Evolutionary conservation across 2,888 invertebrate species (phyloP), one percentile per base, ranked within the genome.

Genomic region (Pristionchus maxplancki): DNA sequence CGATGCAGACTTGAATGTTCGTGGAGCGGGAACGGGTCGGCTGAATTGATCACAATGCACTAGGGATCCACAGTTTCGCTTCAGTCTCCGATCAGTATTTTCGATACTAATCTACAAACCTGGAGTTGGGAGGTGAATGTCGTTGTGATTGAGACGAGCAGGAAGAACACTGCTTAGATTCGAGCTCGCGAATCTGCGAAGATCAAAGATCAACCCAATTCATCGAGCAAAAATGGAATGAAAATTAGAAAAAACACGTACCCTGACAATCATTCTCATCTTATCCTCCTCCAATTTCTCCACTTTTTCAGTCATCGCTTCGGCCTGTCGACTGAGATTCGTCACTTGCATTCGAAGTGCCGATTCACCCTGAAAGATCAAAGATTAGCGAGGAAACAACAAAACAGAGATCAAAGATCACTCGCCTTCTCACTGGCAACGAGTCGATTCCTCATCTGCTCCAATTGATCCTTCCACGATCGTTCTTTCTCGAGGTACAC

Each of bases 401-500:
- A 9, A 6, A 1, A 28, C 0, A 24, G 40, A 40, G 24, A 20
- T 74, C 37, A 74, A 37, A 40, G 40, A 48, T 58, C 28, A 24
- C 50, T 40, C 20, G 71, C 88, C 48, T 91, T 90, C 89, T 92
- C 92, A 78, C 91, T 89, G 6, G 92, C 91, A 6, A 89, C 71
- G 4, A 92, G 88, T 37, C 91, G 48, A 67, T 88, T 89, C 53
- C 90, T 90, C 89, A 92, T 88, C 5, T 89, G 90, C 78, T 91
- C 91, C 82, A 92, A 64, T 62, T 92, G 91, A 1, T 90, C 90
- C 62, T 91, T 92, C 91, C 91, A 92, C 5, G 90, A 88, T 37
- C 89, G 83, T 71, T 92, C 92, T 87, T 92, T 92, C 67, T 92
- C 92, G 71, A 91, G 91, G 58, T 92, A 92, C 6, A 92, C 91